Evolutionary conservation across 2,888 invertebrate species (phyloP).

Genomic region (Heliconius hortense): DNA sequence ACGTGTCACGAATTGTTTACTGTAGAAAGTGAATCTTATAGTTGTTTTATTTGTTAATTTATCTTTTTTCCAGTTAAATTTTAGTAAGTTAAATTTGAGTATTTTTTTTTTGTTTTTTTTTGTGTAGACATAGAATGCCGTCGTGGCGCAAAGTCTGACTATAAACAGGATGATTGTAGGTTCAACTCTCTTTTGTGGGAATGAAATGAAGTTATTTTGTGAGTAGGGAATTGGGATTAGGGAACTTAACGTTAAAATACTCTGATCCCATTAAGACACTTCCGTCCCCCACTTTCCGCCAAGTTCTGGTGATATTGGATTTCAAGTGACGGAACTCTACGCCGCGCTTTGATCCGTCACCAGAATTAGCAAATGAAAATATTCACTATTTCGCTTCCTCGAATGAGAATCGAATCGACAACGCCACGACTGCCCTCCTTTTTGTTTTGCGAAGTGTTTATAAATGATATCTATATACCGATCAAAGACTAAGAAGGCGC

Average conservation of each 20-base stretch:
- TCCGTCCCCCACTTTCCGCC: neutral
- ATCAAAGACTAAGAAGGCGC: slow-evolving; percentile 2
- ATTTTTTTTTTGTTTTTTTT: no score
- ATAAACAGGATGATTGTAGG: no score
- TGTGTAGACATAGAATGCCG: no score
- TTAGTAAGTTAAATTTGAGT: no score
- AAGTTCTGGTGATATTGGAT: neutral
- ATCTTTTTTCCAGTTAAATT: neutral
- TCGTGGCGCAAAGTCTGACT: no score
- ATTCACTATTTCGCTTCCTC: neutral
- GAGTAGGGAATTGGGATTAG: no score
- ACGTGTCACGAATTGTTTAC: slow-evolving; percentile 11
- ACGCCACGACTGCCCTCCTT: no score
- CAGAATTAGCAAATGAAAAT: neutral
- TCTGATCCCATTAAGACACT: neutral
- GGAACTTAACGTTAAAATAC: no score
- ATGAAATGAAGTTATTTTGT: no score
- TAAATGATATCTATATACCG: neutral
- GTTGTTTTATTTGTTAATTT: neutral
- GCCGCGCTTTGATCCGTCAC: neutral
- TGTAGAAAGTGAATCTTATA: slow-evolving; percentile 15
- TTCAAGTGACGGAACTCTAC: neutral
- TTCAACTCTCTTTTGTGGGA: no score
- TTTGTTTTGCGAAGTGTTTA: no score
- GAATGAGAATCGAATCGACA: neutral